phyloP scores from a whole-genome alignment of 2,113 vertebrate species.

The Gymnobelideus leadbeateri region DNA sequence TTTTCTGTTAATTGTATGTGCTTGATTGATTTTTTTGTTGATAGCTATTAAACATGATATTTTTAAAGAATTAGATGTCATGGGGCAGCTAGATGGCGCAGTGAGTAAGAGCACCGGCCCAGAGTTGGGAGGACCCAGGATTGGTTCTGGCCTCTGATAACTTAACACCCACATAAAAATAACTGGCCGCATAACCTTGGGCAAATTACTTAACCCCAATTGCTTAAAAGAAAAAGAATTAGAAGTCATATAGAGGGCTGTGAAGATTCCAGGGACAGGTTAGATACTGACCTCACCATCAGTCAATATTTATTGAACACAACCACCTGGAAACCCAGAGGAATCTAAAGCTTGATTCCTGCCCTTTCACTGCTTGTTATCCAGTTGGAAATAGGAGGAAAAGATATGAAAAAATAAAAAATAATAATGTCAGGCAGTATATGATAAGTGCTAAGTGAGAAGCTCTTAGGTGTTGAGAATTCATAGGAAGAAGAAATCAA shows the following conservation, averaged over 20 bases:
- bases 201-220: too few relatives aligned
- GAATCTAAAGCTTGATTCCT: background rate
- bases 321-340: background rate
- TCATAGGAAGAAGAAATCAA: background rate
- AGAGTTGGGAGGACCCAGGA: too few relatives aligned
- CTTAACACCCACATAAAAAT: too few relatives aligned
- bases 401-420: background rate
- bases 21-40: background rate
- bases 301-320: background rate
- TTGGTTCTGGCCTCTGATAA: too few relatives aligned
- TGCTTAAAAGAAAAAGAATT: too few relatives aligned
- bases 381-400: background rate
- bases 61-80: background rate
- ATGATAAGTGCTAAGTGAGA: background rate
- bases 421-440: background rate
- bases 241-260: background rate
- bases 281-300: background rate
- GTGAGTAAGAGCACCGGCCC: too few relatives aligned
- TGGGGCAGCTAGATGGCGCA: too few relatives aligned
- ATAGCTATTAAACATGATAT: background rate
- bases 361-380: background rate
- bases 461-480: background rate
- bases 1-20: background rate
- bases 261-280: background rate
- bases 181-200: too few relatives aligned